Evolutionary conservation across 2,888 invertebrate genomes (phyloP).

Genomic region (Cephonodes hylas): DNA sequence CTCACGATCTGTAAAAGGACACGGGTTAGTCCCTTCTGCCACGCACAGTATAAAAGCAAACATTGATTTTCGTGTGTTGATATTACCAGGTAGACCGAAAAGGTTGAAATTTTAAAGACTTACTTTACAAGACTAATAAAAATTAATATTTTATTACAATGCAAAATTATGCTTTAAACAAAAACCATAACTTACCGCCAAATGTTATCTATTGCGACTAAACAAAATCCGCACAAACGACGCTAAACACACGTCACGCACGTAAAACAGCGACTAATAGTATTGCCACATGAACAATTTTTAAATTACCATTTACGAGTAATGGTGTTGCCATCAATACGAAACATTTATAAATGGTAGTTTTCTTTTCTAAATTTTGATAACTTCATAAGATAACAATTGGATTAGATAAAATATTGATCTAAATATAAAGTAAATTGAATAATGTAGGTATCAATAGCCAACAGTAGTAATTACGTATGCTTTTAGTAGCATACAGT

Average conservation of each 20-base stretch:
- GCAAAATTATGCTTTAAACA: neutral
- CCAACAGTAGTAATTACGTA: neutral
- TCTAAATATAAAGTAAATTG: neutral
- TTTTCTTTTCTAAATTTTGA: neutral
- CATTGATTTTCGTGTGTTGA: conserved; percentile 58
- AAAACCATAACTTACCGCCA: conserved; percentile 34
- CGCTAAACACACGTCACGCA: conserved; percentile 13
- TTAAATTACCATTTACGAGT: neutral
- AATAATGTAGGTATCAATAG: neutral
- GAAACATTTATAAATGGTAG: neutral
- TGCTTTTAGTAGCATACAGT: neutral
- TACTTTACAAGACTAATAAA: neutral
- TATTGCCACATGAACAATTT: neutral
- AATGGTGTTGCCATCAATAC: neutral
- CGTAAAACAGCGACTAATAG: neutral
- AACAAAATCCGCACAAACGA: conserved; percentile 23
- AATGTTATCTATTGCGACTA: conserved; percentile 29
- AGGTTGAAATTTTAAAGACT: neutral
- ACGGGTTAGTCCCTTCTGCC: conserved; percentile 35
- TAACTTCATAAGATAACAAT: neutral
- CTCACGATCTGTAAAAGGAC: conserved; percentile 62
- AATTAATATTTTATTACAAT: neutral
- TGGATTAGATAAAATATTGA: neutral
- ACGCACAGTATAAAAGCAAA: conserved; percentile 38
- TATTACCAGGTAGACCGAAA: conserved; percentile 21